Percentiles rank a stretch among this genome's conserved stretches.
phyloP scores from a whole-genome alignment of 2,113 vertebrate species.

The Oreocharis arfaki region DNA sequence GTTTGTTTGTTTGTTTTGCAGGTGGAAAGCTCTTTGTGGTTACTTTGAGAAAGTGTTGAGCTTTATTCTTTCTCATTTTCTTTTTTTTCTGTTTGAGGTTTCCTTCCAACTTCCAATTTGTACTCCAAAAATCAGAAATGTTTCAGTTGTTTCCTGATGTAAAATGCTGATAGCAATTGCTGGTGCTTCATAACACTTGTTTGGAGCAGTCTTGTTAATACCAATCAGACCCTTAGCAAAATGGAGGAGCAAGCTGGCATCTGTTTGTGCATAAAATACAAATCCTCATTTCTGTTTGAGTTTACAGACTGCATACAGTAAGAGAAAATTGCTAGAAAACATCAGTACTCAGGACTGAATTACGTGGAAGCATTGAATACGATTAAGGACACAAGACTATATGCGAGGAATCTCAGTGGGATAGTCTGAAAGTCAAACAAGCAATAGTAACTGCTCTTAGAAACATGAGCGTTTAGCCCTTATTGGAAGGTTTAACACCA shows the following conservation, averaged over 20 bases:
- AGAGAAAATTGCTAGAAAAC: slow-evolving; percentile 38
- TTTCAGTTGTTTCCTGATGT: not conserved
- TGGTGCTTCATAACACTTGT: not conserved
- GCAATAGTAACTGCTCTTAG: not conserved
- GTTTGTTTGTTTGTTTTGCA: not conserved
- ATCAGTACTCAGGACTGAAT: slow-evolving; percentile 48
- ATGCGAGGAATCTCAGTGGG: slow-evolving; percentile 30
- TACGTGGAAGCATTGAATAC: slow-evolving; percentile 50
- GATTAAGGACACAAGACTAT: slow-evolving; percentile 50
- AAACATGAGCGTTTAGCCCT: not conserved
- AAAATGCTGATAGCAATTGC: not conserved
- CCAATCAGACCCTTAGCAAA: not conserved
- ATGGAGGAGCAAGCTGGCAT: not conserved
- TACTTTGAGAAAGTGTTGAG: not conserved
- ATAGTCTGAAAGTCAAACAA: slow-evolving; percentile 55
- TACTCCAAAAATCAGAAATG: not conserved
- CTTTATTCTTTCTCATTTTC: not conserved
- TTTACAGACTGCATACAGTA: slow-evolving; percentile 8
- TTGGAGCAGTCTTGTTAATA: not conserved
- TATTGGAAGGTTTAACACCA: not conserved
- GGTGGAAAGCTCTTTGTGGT: not conserved
- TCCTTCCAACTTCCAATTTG: not conserved
- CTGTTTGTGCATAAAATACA: not conserved
- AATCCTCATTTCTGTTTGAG: not conserved
- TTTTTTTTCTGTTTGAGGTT: not conserved